Evolutionary conservation across 1,140 invertebrate genomes (phyloP).

Genomic region (Brachionus sp.): DNA sequence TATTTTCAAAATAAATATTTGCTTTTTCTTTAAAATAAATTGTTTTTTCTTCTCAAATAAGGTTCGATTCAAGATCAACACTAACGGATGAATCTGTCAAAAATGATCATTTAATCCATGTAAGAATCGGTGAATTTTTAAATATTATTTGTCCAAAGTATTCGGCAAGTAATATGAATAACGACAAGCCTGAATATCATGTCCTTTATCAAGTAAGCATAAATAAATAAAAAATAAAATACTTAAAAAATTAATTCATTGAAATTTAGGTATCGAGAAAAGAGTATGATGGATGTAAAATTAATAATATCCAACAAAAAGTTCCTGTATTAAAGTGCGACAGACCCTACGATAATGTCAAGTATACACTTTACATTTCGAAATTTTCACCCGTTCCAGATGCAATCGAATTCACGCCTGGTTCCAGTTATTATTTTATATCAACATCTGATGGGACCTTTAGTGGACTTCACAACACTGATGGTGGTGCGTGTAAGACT

Average conservation of each 20-base stretch:
- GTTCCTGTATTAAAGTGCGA: constrained; percentile 5
- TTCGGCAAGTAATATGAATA: background rate
- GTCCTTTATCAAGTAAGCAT: background rate
- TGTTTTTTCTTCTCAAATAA: constrained; percentile 28
- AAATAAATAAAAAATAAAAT: background rate
- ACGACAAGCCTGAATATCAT: constrained; percentile 19
- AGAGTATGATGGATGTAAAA: constrained; percentile 31
- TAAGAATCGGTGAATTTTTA: constrained; percentile 45
- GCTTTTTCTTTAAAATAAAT: background rate
- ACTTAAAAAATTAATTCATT: background rate
- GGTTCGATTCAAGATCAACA: constrained; percentile 13
- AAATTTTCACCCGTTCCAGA: constrained; percentile 43
- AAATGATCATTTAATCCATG: constrained; percentile 39
- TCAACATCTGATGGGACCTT: constrained; percentile 17
- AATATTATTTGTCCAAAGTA: constrained; percentile 41
- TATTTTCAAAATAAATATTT: constrained; percentile 2
- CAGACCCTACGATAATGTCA: constrained; percentile 26
- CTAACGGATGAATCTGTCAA: constrained; percentile 9
- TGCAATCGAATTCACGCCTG: constrained; percentile 41
- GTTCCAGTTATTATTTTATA: constrained; percentile 30
- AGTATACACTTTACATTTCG: constrained; percentile 42
- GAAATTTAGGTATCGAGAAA: constrained; percentile 14
- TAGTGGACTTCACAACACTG: background rate
- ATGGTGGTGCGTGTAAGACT: constrained; percentile 3
- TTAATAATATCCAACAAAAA: constrained; percentile 6